phyloP scores from a whole-genome alignment of 2,888 invertebrate species.

The Scrobipalpa atriplicella region DNA sequence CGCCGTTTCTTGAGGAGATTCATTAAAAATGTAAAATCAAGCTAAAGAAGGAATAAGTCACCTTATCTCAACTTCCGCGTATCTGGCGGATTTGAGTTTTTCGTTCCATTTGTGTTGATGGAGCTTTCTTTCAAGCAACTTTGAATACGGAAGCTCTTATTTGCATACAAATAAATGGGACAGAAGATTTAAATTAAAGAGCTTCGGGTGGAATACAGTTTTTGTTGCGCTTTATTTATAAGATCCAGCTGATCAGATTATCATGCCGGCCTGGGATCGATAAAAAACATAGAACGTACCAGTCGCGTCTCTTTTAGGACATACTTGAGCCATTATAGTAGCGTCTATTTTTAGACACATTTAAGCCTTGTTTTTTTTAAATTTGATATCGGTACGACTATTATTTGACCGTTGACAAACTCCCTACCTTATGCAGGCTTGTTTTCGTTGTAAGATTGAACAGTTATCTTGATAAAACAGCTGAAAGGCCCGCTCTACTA shows the following conservation, averaged over 20 bases:
- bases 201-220: background rate
- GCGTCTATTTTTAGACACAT: too few relatives aligned
- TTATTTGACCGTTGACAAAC: too few relatives aligned
- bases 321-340: too few relatives aligned
- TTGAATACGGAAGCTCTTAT: slow-evolving; percentile 14
- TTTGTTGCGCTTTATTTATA: background rate
- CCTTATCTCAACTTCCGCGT: slow-evolving; percentile 13
- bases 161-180: slow-evolving; percentile 13
- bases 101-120: slow-evolving; percentile 15
- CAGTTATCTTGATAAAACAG: slow-evolving; percentile 4
- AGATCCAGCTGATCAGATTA: too few relatives aligned
- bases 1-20: background rate
- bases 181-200: slow-evolving; percentile 11
- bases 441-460: background rate
- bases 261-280: too few relatives aligned
- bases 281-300: too few relatives aligned
- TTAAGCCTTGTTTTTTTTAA: too few relatives aligned
- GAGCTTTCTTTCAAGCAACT: slow-evolving; percentile 1
- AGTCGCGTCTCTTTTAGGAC: too few relatives aligned
- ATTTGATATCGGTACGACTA: too few relatives aligned
- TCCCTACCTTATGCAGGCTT: too few relatives aligned
- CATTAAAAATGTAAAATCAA: slow-evolving; percentile 20
- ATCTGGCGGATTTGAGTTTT: slow-evolving; percentile 3
- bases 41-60: slow-evolving; percentile 12
- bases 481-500: background rate